Conservation (phyloP, 1,140 invertebrate genomes). For the Drosophila triauraria region DNA sequence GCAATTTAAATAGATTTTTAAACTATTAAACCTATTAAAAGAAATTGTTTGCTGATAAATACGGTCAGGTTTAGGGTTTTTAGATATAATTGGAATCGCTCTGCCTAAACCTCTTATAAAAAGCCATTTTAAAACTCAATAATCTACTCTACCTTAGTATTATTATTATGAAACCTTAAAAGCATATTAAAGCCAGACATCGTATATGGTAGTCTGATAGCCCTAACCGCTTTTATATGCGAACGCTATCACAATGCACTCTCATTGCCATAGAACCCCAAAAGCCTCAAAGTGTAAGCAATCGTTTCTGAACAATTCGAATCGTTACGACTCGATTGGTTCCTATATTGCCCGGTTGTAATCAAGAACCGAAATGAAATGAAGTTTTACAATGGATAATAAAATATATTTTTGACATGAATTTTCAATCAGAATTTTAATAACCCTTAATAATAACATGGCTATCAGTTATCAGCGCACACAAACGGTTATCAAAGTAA, state of each 20-base stretch:
- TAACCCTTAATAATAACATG: slow-evolving; percentile 84
- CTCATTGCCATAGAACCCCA: slow-evolving; percentile 7
- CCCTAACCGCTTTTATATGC: slow-evolving; percentile 28
- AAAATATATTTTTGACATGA: slow-evolving; percentile 85
- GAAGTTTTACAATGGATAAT: slow-evolving; percentile 70
- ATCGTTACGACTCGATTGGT: slow-evolving; percentile 35
- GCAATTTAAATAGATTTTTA: not conserved
- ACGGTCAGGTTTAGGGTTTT: too few relatives aligned
- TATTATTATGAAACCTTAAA: not conserved
- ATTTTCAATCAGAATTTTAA: slow-evolving; percentile 85
- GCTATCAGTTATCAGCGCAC: slow-evolving; percentile 79
- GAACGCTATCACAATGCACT: slow-evolving; percentile 28
- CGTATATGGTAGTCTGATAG: slow-evolving; percentile 37
- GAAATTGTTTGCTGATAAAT: too few relatives aligned
- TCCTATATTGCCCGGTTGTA: slow-evolving; percentile 46
- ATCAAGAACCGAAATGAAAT: slow-evolving; percentile 70
- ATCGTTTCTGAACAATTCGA: slow-evolving; percentile 40
- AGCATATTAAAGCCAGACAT: slow-evolving; percentile 14
- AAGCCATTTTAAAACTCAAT: too few relatives aligned
- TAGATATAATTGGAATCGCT: too few relatives aligned
- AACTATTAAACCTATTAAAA: too few relatives aligned
- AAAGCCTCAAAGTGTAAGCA: slow-evolving; percentile 25
- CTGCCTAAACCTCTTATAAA: too few relatives aligned
- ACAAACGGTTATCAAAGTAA: slow-evolving; percentile 77
- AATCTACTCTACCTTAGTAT: too few relatives aligned